Percentiles rank a stretch among this genome's conserved stretches.
These are phyloP conservation scores for Desmophyllum pertusum DNA, from an alignment of 92 coral and sea anemone species.

Conservation along the genomic window DNA sequence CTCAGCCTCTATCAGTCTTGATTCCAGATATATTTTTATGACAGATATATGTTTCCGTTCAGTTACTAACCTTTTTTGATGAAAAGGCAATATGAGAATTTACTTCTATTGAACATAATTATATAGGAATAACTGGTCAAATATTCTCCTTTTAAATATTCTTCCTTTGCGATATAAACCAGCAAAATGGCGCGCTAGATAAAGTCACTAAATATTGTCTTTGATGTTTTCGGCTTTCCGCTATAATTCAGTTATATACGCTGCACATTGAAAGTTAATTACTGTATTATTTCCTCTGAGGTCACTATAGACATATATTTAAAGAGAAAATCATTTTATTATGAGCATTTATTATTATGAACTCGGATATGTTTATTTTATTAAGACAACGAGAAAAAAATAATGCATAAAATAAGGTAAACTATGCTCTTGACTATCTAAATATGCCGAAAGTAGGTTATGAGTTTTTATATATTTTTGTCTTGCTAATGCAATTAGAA, in stretches of 20 bases:
- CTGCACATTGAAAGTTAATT: not conserved
- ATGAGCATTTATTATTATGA: no score
- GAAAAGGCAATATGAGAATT: no score
- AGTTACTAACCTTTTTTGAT: no score
- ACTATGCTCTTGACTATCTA: not conserved
- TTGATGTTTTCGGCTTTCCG: not conserved
- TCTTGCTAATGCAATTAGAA: not conserved
- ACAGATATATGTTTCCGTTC: no score
- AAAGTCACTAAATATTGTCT: not conserved
- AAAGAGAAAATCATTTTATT: not conserved
- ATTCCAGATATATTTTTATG: no score
- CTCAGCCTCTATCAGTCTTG: no score
- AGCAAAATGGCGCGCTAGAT: not conserved
- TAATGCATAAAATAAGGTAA: not conserved
- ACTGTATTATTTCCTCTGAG: not conserved
- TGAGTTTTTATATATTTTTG: not conserved
- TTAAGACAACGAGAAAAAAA: not conserved
- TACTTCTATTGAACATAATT: no score
- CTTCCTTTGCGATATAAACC: not conserved
- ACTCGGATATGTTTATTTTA: not conserved
- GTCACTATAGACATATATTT: no score
- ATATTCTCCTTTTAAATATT: not conserved
- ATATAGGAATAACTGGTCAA: not conserved
- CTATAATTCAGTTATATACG: not conserved
- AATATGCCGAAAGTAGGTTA: not conserved